phyloP scores from a whole-genome alignment of 2,797 vertebrate species.

The Lerista edwardsae region DNA sequence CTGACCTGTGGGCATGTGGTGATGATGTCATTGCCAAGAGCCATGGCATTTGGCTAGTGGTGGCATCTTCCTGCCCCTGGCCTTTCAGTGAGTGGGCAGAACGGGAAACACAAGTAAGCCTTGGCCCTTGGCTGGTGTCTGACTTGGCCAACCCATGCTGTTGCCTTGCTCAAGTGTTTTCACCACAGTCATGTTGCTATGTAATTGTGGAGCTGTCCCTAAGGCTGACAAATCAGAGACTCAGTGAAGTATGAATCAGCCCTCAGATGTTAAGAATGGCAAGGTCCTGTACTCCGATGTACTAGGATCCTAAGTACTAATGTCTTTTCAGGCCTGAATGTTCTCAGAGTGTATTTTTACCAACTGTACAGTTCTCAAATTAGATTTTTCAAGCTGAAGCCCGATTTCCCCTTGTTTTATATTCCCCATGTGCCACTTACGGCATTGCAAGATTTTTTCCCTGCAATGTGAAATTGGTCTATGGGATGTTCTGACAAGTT shows the following conservation, averaged over 20 bases:
- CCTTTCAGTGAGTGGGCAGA: no score
- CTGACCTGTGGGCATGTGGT: no score
- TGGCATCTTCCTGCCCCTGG: no score
- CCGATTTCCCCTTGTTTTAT: constrained; percentile 41
- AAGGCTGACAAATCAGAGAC: not conserved
- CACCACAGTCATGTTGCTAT: no score
- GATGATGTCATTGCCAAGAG: no score
- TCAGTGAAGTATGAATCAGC: not conserved
- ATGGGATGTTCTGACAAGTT: constrained; percentile 80
- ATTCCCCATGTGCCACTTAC: constrained; percentile 52
- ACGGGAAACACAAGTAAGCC: no score
- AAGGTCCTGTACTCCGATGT: not conserved
- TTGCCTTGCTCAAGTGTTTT: no score
- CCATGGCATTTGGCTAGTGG: no score
- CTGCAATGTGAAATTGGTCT: constrained; percentile 73
- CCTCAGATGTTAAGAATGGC: not conserved
- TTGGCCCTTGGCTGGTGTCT: no score
- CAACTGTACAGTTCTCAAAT: constrained; percentile 1
- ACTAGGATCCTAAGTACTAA: not conserved
- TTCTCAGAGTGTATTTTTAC: constrained; percentile 14
- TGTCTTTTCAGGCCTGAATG: not conserved
- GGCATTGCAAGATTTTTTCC: constrained; percentile 64
- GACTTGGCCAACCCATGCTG: no score
- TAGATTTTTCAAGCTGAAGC: constrained; percentile 42
- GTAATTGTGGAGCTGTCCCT: not conserved